Base-by-base conservation (phyloP, 2,888 invertebrate genomes). In the Conus canariensis region DNA sequence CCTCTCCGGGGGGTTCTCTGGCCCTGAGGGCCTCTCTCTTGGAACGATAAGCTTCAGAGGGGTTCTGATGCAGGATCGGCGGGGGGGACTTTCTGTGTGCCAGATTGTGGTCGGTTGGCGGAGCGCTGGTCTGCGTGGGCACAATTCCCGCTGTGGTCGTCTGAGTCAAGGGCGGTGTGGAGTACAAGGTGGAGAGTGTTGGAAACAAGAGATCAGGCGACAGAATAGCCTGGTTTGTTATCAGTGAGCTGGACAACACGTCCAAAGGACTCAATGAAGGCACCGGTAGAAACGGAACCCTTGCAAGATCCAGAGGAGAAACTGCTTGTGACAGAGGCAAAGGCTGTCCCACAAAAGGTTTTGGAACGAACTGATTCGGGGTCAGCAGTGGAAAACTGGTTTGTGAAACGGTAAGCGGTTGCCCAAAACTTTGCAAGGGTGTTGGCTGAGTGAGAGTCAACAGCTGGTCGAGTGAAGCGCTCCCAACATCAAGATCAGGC, bases 401-500 rank as follows among this genome's bases (percentile, higher is more conserved):
- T 16, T 30, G 77, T 16, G 77, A 22, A 30, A 30, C 10, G 45
- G 10, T 80, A 9, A 12, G 77, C 14, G 16, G 30, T 80, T 16
- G 77, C 16, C 12, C 22, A 8, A 80, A 5, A 30, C 16, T 30
- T 56, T 12, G 59, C 60, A 60, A 58, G 83, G 83, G 16, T 19
- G 56, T 19, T 83, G 83, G 22, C 14, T 60, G 59, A 9, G 85
- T 25, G 22, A 85, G 59, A 60, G 7, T 60, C 25, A 88, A 56
- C 56, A n/a, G 56, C 30, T 82, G 60, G 12, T 25, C 45, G 30
- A 88, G 16, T 8, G 88, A 70, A 25, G 88, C 58, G 6, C 64
- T 59, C 60, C 80, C 82, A 7, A 82, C 30, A 30, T 88, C 88
- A 0, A 82, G 60, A 30, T 88, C 88, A 7, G 82, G 60, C 9